Evolutionary conservation across 2,113 vertebrate species (phyloP), one percentile per base, ranked within the genome.

Genomic region (Strix uralensis): DNA sequence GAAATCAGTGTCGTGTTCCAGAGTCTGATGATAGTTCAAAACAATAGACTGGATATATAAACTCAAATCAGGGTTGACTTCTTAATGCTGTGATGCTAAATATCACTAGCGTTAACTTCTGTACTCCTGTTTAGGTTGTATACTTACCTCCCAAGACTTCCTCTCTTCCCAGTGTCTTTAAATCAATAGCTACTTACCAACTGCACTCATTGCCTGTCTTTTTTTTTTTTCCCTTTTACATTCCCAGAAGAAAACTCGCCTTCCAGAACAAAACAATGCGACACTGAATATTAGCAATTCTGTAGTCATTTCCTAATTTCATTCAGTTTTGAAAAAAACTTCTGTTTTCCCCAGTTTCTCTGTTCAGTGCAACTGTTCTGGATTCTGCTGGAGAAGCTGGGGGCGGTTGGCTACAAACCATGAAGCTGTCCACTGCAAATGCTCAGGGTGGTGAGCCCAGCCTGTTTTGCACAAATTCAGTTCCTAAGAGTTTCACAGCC

Each of bases 191-290:
- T 85, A 61, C 49, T 81, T 47, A 71, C 30, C 36, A 89, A 10
- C 32, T 44, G 16, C 15, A 61, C 11, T 85, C 58, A 66, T 9
- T 58, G 19, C 26, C 17, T 38, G 9, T 3, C 59, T 44, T 59
- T 59, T 46, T 38, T 7, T 6, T 0, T 7, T 2, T 6, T 0
- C 5, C 25, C 3, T 21, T 38, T 51, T 71, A 69, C 12, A 38
- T 69, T 81, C 25, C n/a, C 69, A n/a, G n/a, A 73, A 44, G 9
- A 66, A 63, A 78, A 74, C 40, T 46, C 71, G 26, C 42, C 29
- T 71, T 94, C 14, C 65, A 54, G 30, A 46, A 81, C 23, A 74
- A 83, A 93, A 58, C 20, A 86, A 12, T 3, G 13, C 2, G 4
- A 51, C 7, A 46, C 25, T 51, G 40, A 82, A 44, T 59, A 71